These are phyloP conservation scores for Nasonovia ribisnigri DNA, from an alignment of 2,888 invertebrate species.

Conservation along the genomic window DNA sequence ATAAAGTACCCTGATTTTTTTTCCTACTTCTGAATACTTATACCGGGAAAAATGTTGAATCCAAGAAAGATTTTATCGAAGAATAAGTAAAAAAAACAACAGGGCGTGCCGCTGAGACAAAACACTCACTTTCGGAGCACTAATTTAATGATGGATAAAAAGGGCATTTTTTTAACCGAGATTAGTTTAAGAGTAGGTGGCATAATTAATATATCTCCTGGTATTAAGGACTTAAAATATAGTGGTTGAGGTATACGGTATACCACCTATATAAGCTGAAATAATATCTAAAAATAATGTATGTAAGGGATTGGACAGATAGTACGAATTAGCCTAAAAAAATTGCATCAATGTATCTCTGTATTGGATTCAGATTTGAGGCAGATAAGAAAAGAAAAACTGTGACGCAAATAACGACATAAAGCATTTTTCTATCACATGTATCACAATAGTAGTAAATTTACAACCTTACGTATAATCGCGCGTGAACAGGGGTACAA, in stretches of 20 bases:
- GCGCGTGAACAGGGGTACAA: background rate
- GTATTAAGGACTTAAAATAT: background rate
- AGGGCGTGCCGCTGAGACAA: background rate
- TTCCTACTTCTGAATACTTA: background rate
- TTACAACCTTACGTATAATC: background rate
- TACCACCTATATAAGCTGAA: too few relatives aligned
- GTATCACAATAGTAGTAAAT: background rate
- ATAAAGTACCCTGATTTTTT: background rate
- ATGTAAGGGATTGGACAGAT: background rate
- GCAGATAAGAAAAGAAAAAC: too few relatives aligned
- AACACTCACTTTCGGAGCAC: background rate
- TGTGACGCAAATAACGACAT: background rate
- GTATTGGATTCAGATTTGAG: background rate
- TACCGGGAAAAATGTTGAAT: background rate
- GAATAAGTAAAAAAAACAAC: background rate
- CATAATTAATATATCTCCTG: background rate
- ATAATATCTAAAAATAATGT: background rate
- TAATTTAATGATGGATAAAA: background rate
- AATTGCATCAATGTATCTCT: background rate
- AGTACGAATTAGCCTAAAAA: too few relatives aligned
- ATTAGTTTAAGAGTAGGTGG: background rate
- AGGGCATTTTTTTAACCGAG: background rate
- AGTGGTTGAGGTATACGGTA: background rate
- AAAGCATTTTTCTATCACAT: background rate
- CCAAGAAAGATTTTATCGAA: background rate